Conservation (phyloP, 2,113 vertebrate species). For the Saguinus midas region DNA sequence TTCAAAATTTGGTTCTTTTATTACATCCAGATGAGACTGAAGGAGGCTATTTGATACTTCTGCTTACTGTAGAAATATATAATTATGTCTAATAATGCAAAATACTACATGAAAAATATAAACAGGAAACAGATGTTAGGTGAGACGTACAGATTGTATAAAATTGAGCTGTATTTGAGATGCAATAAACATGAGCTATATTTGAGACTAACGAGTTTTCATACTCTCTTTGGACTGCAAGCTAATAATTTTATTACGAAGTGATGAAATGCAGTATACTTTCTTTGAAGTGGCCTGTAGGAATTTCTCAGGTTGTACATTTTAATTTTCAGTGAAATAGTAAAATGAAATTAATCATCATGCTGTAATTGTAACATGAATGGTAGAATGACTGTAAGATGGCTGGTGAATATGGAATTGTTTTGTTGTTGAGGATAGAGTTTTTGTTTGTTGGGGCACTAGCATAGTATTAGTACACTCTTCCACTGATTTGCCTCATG, state of each 20-base stretch:
- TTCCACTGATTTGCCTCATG: not conserved
- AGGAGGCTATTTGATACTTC: slow-evolving; percentile 46
- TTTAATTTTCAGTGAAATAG: not conserved
- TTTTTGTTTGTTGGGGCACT: not conserved
- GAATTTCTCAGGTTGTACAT: slow-evolving; percentile 51
- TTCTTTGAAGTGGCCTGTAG: not conserved
- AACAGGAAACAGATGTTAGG: slow-evolving; percentile 74
- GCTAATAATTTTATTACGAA: slow-evolving; percentile 71
- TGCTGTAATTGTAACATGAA: slow-evolving; percentile 10
- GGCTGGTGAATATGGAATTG: not conserved
- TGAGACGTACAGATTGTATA: slow-evolving; percentile 10
- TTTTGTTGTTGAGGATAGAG: not conserved
- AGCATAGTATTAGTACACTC: not conserved
- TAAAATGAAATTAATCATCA: slow-evolving; percentile 50
- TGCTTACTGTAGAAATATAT: slow-evolving; percentile 67
- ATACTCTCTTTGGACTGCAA: slow-evolving; percentile 41
- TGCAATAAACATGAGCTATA: not conserved
- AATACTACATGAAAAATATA: slow-evolving; percentile 59
- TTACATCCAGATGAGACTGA: slow-evolving; percentile 75
- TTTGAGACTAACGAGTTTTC: slow-evolving; percentile 29
- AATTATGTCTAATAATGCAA: slow-evolving; percentile 64
- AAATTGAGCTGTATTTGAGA: slow-evolving; percentile 53
- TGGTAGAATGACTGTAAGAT: slow-evolving; percentile 16
- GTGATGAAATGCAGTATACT: slow-evolving; percentile 62
- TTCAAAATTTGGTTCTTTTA: slow-evolving; percentile 70